phyloP scores from a whole-genome alignment of 1,140 invertebrate genomes.

The Cataglyphis hispanica region DNA sequence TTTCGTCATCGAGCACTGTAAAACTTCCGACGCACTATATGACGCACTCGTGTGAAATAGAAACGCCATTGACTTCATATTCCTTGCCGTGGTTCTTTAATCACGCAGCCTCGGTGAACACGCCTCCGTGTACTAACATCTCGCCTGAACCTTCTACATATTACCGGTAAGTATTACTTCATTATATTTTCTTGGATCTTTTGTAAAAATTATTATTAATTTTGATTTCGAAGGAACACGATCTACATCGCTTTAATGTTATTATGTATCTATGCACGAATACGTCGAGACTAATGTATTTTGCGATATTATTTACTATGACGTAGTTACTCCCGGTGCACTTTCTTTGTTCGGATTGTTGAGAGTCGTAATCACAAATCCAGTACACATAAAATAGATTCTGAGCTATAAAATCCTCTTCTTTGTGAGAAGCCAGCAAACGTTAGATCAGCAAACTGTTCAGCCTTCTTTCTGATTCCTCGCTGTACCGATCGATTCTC shows the following conservation, averaged over 20 bases:
- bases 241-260: neutral
- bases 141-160: constrained; percentile 51
- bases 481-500: neutral
- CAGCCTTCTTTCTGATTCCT: constrained; percentile 14
- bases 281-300: neutral
- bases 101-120: constrained; percentile 6
- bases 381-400: constrained; percentile 80
- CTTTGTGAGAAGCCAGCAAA: constrained; percentile 59
- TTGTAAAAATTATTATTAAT: neutral
- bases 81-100: too few relatives aligned
- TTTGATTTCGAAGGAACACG: neutral
- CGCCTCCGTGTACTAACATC: constrained; percentile 72
- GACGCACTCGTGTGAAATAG: constrained; percentile 65
- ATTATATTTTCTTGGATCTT: neutral
- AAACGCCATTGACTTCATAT: constrained; percentile 43
- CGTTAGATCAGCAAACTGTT: constrained; percentile 52
- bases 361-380: constrained; percentile 78
- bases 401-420: constrained; percentile 79
- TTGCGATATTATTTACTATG: neutral
- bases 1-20: constrained; percentile 40
- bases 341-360: constrained; percentile 70
- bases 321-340: neutral
- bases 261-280: neutral
- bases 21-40: constrained; percentile 75
- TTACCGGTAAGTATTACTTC: constrained; percentile 74